A percentile compares a stretch with the other conserved stretches of the same genome.
phyloP scores from a whole-genome alignment of 2,797 vertebrate species.

The Crax fasciolata region DNA sequence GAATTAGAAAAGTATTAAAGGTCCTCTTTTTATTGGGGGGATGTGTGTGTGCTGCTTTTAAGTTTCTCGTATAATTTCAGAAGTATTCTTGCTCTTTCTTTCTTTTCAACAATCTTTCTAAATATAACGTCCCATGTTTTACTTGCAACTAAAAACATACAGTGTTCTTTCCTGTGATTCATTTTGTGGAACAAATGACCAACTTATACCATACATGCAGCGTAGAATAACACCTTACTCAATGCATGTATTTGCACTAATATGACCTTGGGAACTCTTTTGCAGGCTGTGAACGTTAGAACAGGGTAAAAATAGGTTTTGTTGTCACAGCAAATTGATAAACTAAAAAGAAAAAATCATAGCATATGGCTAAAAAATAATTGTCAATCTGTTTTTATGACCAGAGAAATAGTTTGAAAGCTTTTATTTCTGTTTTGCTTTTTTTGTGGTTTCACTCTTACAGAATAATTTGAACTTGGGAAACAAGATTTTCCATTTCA shows the following conservation, averaged over 20 bases:
- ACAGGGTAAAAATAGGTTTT: neutral
- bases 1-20: neutral
- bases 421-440: neutral
- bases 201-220: neutral
- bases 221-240: neutral
- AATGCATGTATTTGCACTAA: neutral
- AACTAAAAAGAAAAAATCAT: neutral
- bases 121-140: neutral
- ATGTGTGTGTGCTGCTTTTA: too few relatives aligned
- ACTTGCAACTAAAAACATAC: neutral
- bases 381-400: neutral
- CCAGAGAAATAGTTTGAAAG: neutral
- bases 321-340: neutral
- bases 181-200: neutral
- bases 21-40: neutral
- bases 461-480: slow-evolving; percentile 29
- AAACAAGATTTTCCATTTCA: slow-evolving; percentile 53
- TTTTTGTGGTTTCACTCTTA: neutral
- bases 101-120: neutral
- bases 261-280: neutral
- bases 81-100: neutral
- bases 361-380: neutral
- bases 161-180: neutral
- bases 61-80: neutral
- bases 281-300: neutral